These are phyloP conservation scores for Choloepus didactylus DNA, from an alignment of 2,797 vertebrate genomes.

Conservation along the genomic window DNA sequence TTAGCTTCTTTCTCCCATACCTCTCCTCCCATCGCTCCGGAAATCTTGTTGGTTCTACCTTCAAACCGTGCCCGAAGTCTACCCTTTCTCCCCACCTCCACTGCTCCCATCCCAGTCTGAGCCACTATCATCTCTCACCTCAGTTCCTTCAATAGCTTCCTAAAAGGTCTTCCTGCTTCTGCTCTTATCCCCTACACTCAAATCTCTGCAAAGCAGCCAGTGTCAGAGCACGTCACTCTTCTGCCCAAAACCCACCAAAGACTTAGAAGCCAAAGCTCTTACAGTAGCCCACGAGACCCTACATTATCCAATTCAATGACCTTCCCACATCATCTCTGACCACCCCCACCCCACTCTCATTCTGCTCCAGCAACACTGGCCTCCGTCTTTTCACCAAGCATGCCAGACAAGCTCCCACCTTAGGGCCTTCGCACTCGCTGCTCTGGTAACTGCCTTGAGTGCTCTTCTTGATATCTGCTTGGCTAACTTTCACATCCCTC, in stretches of 20 bases:
- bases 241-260: neutral
- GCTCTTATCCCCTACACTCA: too few species aligned
- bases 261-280: neutral
- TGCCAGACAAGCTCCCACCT: neutral
- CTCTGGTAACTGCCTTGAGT: neutral
- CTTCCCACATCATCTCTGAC: neutral
- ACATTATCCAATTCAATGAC: accelerated
- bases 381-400: accelerated
- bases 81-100: neutral
- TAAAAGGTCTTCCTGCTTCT: neutral
- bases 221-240: neutral
- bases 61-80: too few species aligned
- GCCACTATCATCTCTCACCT: neutral
- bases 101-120: neutral
- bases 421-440: neutral
- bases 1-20: neutral
- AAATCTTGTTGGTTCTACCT: neutral
- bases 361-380: neutral
- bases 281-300: too few species aligned
- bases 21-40: neutral
- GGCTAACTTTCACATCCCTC: too few species aligned
- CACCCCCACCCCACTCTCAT: neutral
- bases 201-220: neutral
- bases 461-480: neutral
- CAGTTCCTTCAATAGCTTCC: neutral